phyloP scores from a whole-genome alignment of 2,797 vertebrate species.

The Phrynocephalus forsythii region DNA sequence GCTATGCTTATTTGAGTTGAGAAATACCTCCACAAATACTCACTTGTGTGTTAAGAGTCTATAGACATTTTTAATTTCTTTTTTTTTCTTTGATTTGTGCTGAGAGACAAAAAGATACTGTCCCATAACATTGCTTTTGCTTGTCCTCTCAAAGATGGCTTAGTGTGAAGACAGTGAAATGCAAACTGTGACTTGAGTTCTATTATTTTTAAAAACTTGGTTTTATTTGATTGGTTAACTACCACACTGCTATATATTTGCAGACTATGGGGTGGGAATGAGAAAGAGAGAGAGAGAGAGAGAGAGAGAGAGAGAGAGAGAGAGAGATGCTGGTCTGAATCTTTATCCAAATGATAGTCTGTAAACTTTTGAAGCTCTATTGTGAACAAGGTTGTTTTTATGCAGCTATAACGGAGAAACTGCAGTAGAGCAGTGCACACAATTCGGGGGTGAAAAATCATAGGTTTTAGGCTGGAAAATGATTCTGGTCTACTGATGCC shows the following conservation, averaged over 20 bases:
- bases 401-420: not conserved
- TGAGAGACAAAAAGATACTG: not conserved
- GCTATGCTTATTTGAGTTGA: too few relatives aligned
- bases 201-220: conserved; percentile 13
- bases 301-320: too few relatives aligned
- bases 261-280: not conserved
- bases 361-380: not conserved
- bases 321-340: not conserved
- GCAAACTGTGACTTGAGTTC: not conserved
- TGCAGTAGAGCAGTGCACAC: not conserved
- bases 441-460: not conserved
- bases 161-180: not conserved
- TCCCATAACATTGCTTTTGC: not conserved
- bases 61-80: not conserved
- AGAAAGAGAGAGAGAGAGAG: too few relatives aligned
- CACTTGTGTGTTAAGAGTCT: not conserved
- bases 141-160: rapidly evolving
- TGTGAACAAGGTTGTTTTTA: not conserved
- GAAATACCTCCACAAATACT: too few relatives aligned
- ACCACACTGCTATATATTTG: conserved; percentile 25
- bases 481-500: not conserved
- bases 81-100: conserved; percentile 1
- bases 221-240: conserved; percentile 27
- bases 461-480: not conserved
- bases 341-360: conserved; percentile 8